phyloP scores from a whole-genome alignment of 2,888 invertebrate genomes.

The Glaucopsyche alexis region DNA sequence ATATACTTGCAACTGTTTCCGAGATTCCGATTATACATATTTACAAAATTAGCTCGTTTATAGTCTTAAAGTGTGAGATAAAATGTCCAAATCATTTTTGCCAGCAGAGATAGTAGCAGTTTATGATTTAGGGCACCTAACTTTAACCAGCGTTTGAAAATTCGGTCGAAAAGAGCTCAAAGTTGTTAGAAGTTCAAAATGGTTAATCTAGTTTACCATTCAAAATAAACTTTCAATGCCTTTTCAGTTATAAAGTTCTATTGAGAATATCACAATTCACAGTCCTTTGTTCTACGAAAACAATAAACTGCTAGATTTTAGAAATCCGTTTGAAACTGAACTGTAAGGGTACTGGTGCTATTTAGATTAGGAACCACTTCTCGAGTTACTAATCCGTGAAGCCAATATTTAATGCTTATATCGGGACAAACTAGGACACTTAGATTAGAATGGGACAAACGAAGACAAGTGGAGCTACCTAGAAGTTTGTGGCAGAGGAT shows the following conservation, averaged over 20 bases:
- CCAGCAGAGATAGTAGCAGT: too few species aligned
- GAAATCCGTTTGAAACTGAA: constrained; percentile 2
- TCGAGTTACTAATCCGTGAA: neutral
- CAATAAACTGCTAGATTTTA: constrained; percentile 10
- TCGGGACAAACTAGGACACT: neutral
- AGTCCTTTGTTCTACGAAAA: constrained; percentile 2
- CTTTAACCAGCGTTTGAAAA: neutral
- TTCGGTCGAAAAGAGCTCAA: neutral
- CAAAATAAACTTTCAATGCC: constrained; percentile 12
- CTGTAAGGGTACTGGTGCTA: neutral
- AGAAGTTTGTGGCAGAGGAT: neutral
- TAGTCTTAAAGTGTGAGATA: too few species aligned
- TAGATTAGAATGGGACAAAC: neutral
- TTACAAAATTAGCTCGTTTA: too few species aligned
- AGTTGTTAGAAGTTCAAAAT: constrained; percentile 3
- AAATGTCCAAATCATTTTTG: too few species aligned
- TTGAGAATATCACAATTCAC: neutral
- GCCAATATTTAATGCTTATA: constrained; percentile 13
- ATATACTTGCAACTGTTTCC: too few species aligned
- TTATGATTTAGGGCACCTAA: too few species aligned
- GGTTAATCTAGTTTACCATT: neutral
- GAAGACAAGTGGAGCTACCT: neutral
- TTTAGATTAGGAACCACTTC: neutral
- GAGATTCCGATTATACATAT: too few species aligned
- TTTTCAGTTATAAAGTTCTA: neutral